A percentile compares a stretch with the other conserved stretches of the same genome.
phyloP scores from a whole-genome alignment of 2,113 vertebrate species.

The Rostratula benghalensis region DNA sequence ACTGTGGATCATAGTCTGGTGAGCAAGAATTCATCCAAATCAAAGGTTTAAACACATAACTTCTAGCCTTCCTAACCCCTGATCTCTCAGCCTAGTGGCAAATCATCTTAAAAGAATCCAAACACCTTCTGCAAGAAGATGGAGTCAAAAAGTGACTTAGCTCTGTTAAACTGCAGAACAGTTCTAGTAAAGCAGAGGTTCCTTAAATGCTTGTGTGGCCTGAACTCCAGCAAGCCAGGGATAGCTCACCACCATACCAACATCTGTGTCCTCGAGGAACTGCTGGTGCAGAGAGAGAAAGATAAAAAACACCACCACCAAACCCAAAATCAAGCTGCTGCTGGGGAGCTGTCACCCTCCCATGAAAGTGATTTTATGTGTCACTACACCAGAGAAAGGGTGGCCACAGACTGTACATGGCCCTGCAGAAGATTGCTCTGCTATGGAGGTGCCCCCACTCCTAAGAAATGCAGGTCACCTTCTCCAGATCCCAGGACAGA shows the following conservation, averaged over 20 bases:
- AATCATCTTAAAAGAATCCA: not conserved
- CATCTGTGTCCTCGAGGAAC: not conserved
- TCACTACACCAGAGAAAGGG: not conserved
- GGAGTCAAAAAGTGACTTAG: slow-evolving; percentile 24
- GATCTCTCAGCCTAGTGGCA: not conserved
- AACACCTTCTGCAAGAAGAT: not conserved
- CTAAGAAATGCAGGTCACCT: not conserved
- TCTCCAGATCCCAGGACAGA: not conserved
- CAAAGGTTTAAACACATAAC: not conserved
- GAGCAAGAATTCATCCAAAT: slow-evolving; percentile 51
- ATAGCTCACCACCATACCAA: not conserved
- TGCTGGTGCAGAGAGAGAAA: not conserved
- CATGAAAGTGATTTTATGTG: not conserved
- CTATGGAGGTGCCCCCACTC: not conserved
- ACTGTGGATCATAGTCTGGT: slow-evolving; percentile 44
- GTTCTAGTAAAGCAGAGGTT: not conserved
- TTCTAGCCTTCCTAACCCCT: not conserved
- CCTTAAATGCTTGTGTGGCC: not conserved
- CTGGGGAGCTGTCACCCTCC: not conserved
- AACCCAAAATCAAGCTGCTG: not conserved
- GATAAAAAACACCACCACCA: not conserved
- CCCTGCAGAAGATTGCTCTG: not conserved
- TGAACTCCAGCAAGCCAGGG: not conserved
- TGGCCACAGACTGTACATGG: not conserved
- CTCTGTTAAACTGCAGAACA: not conserved